Percentiles rank a stretch among this genome's conserved stretches.
Conservation (phyloP, 2,888 invertebrate genomes). For the Mythimna pallens region DNA sequence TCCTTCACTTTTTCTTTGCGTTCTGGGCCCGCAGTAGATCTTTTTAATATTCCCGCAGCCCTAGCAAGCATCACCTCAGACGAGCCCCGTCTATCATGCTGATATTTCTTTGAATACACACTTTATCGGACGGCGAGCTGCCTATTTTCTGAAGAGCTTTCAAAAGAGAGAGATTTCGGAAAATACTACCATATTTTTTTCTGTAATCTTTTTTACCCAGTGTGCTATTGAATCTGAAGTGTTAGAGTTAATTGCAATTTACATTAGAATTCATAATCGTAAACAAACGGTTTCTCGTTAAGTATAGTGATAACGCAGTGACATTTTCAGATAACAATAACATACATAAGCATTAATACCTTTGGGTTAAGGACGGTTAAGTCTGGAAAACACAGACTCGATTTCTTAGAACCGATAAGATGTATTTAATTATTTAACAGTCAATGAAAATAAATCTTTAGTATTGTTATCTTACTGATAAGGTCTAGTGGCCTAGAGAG, state of each 20-base stretch:
- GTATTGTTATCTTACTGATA: constrained; percentile 3
- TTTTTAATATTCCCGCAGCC: no score
- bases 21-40: no score
- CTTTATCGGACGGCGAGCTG: no score
- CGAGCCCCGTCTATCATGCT: no score
- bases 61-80: no score
- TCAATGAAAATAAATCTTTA: constrained; percentile 1
- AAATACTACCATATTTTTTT: background rate
- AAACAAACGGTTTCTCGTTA: background rate
- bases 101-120: no score
- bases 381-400: constrained; percentile 5
- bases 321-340: constrained; percentile 4
- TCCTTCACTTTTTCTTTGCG: no score
- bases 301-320: background rate
- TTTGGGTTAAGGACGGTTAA: constrained; percentile 27
- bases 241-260: background rate
- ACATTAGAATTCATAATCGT: background rate
- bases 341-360: background rate
- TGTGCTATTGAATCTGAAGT: background rate
- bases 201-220: background rate
- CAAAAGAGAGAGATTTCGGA: background rate
- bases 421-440: background rate
- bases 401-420: constrained; percentile 13
- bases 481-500: background rate
- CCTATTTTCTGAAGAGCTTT: background rate